Conservation (phyloP, 2,888 invertebrate genomes). For the Meteorus cinctellus region DNA sequence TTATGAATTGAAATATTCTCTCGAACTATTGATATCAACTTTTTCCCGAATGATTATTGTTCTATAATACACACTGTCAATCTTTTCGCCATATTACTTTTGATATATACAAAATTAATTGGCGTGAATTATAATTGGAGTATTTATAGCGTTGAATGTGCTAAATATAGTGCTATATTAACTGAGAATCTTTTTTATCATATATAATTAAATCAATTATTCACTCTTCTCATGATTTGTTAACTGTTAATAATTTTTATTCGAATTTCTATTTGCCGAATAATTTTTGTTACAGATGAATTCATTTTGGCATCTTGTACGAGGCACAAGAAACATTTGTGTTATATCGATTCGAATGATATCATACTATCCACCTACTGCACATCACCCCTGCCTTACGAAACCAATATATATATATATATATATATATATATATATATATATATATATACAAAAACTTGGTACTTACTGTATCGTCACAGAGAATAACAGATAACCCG, state of each 20-base stretch:
- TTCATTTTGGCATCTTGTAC: conserved; percentile 38
- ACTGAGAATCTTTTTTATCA: background rate
- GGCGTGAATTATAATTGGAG: background rate
- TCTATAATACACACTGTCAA: background rate
- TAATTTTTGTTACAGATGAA: background rate
- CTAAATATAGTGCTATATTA: background rate
- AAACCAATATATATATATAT: background rate
- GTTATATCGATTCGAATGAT: conserved; percentile 52
- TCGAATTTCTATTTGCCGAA: background rate
- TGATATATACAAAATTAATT: background rate
- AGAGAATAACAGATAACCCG: background rate
- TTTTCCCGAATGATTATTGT: background rate
- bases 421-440: background rate
- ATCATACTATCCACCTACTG: conserved; percentile 54
- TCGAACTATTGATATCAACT: background rate
- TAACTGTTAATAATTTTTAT: background rate
- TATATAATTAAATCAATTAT: background rate
- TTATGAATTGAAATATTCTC: background rate
- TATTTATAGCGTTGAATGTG: background rate
- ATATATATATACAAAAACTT: background rate
- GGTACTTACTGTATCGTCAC: background rate
- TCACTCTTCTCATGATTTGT: background rate
- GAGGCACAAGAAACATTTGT: conserved; percentile 47
- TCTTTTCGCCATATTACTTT: background rate
- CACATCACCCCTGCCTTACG: conserved; percentile 50